phyloP scores from a whole-genome alignment of 2,888 invertebrate species.

The Noctua janthina region DNA sequence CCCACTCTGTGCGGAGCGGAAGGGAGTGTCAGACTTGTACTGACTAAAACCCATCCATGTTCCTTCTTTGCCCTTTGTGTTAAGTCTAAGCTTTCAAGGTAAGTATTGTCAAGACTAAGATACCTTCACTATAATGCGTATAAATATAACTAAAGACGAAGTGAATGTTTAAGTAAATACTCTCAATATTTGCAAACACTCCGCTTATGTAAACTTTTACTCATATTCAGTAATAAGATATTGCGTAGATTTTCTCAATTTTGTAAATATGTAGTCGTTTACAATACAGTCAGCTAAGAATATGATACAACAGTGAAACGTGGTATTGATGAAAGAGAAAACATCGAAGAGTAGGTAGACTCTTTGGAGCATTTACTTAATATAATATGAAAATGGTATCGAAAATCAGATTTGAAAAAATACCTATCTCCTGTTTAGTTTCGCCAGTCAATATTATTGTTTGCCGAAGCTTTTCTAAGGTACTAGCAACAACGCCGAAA shows the following conservation, averaged over 20 bases:
- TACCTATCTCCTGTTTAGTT: too few relatives aligned
- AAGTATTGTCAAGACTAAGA: not conserved
- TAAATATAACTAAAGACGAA: not conserved
- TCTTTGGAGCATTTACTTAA: too few relatives aligned
- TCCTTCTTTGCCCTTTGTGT: too few relatives aligned
- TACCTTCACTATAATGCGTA: not conserved
- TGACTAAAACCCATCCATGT: too few relatives aligned
- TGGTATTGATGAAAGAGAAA: not conserved
- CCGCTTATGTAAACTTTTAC: conserved; percentile 16
- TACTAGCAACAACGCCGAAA: too few relatives aligned
- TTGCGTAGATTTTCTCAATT: not conserved
- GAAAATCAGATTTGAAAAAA: too few relatives aligned
- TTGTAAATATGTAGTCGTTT: conserved; percentile 7
- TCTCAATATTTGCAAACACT: conserved; percentile 42
- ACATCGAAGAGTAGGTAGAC: not conserved
- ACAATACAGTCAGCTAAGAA: not conserved
- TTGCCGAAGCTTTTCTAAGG: too few relatives aligned
- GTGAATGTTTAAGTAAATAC: conserved; percentile 2
- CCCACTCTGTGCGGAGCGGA: too few relatives aligned
- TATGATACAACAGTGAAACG: not conserved
- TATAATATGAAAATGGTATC: too few relatives aligned
- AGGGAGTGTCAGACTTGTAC: too few relatives aligned
- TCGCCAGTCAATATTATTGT: too few relatives aligned
- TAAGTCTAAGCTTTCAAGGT: too few relatives aligned
- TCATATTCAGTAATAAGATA: conserved; percentile 32